These are phyloP conservation scores for Orussus abietinus DNA, from an alignment of 1,140 invertebrate genomes.

Conservation along the genomic window DNA sequence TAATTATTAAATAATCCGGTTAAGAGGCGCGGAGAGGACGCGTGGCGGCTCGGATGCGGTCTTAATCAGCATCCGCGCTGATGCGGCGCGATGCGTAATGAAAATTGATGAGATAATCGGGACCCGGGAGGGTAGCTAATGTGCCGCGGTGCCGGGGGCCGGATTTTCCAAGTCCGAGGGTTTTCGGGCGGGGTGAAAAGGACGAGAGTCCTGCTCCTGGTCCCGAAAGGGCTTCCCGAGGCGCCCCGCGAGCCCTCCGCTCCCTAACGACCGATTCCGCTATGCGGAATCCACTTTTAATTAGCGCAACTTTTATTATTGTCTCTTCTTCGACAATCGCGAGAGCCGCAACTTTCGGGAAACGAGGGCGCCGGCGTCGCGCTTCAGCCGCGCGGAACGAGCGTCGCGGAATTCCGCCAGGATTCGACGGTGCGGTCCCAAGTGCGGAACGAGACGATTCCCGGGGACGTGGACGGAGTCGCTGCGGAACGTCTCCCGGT, in stretches of 20 bases:
- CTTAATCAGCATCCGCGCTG: conserved; percentile 26
- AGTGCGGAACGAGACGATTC: too few species aligned
- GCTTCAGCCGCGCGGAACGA: too few species aligned
- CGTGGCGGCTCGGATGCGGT: conserved; percentile 24
- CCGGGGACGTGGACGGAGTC: too few species aligned
- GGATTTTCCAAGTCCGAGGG: too few species aligned
- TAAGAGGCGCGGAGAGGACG: conserved; percentile 26
- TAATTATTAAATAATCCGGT: conserved; percentile 33
- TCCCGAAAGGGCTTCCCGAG: conserved; percentile 2
- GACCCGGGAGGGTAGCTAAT: conserved; percentile 1
- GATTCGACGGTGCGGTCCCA: too few species aligned
- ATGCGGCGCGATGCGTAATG: conserved; percentile 32
- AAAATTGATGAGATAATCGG: conserved; percentile 42
- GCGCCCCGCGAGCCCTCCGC: conserved; percentile 24
- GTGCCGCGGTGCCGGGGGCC: conserved; percentile 1
- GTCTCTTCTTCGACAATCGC: conserved; percentile 42
- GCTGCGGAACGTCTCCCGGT: too few species aligned
- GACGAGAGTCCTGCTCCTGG: conserved; percentile 30
- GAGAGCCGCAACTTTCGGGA: too few species aligned
- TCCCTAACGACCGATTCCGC: conserved; percentile 34
- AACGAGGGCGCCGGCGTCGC: too few species aligned
- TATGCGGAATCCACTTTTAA: conserved; percentile 35
- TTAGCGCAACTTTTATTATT: conserved; percentile 49
- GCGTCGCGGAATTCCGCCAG: too few species aligned
- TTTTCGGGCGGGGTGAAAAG: conserved; percentile 21